These are phyloP conservation scores for Onchidella celtica DNA, from an alignment of 2,888 invertebrate genomes.

Conservation along the genomic window DNA sequence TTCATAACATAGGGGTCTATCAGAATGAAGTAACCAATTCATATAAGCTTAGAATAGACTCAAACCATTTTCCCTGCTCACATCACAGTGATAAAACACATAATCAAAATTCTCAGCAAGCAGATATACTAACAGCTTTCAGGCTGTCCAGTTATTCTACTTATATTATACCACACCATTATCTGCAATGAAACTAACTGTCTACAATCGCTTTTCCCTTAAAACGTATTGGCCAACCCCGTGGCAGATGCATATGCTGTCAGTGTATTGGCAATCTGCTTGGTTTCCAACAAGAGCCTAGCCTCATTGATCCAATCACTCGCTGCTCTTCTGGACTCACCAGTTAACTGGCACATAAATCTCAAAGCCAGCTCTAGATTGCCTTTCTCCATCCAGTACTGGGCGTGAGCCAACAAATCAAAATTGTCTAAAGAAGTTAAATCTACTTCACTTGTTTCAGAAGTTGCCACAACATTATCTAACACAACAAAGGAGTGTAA, in stretches of 20 bases:
- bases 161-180: too few species aligned
- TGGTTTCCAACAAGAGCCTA: slow-evolving; percentile 90
- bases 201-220: too few species aligned
- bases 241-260: slow-evolving; percentile 84
- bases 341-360: slow-evolving; percentile 91
- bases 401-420: slow-evolving; percentile 92
- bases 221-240: slow-evolving; percentile 76
- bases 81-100: too few species aligned
- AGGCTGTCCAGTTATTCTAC: too few species aligned
- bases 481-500: slow-evolving; percentile 90
- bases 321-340: slow-evolving; percentile 92
- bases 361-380: slow-evolving; percentile 91
- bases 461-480: slow-evolving; percentile 82
- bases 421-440: slow-evolving; percentile 86
- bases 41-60: too few species aligned
- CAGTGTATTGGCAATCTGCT: slow-evolving; percentile 93
- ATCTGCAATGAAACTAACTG: too few species aligned
- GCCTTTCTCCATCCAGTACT: slow-evolving; percentile 91
- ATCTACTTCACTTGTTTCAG: slow-evolving; percentile 64
- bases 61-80: too few species aligned
- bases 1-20: too few species aligned
- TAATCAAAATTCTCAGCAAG: too few species aligned
- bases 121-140: too few species aligned
- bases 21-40: too few species aligned
- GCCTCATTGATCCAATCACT: slow-evolving; percentile 93